These are phyloP conservation scores for Crossocerus cetratus DNA, from an alignment of 2,888 invertebrate genomes.

Conservation along the genomic window DNA sequence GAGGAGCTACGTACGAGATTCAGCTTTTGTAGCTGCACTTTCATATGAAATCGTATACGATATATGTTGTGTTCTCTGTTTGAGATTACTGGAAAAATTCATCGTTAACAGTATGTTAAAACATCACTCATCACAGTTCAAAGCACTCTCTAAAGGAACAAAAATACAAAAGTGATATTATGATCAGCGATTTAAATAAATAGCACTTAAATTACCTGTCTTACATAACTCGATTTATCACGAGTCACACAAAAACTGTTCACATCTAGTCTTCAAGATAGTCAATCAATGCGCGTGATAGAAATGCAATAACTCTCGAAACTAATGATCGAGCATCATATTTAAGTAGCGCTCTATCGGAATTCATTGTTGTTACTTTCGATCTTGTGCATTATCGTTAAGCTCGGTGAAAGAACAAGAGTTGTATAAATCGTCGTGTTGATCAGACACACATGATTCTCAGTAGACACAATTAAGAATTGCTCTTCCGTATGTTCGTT, in stretches of 20 bases:
- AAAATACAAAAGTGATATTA: conserved; percentile 44
- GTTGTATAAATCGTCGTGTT: background rate
- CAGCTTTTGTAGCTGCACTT: background rate
- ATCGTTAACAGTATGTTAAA: conserved; percentile 4
- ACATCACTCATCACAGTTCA: conserved; percentile 27
- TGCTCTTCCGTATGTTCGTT: conserved; percentile 1
- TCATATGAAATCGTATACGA: background rate
- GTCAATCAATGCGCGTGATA: background rate
- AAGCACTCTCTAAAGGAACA: conserved; percentile 31
- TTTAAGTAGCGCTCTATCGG: background rate
- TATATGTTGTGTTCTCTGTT: background rate
- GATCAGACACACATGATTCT: background rate
- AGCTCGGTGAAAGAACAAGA: background rate
- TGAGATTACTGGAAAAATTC: background rate
- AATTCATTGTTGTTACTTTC: background rate
- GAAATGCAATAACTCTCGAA: no score
- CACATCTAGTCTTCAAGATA: conserved; percentile 17
- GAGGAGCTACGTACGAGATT: background rate
- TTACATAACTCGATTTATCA: conserved; percentile 45
- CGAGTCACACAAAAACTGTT: conserved; percentile 31
- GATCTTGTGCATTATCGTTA: background rate
- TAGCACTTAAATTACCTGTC: conserved; percentile 53
- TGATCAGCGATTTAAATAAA: conserved; percentile 54
- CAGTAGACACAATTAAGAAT: background rate
- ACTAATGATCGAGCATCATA: background rate